A percentile compares a stretch with the other conserved stretches of the same genome.
phyloP scores from a whole-genome alignment of 1,140 invertebrate genomes.

The Scaptodrosophila lebanonensis region DNA sequence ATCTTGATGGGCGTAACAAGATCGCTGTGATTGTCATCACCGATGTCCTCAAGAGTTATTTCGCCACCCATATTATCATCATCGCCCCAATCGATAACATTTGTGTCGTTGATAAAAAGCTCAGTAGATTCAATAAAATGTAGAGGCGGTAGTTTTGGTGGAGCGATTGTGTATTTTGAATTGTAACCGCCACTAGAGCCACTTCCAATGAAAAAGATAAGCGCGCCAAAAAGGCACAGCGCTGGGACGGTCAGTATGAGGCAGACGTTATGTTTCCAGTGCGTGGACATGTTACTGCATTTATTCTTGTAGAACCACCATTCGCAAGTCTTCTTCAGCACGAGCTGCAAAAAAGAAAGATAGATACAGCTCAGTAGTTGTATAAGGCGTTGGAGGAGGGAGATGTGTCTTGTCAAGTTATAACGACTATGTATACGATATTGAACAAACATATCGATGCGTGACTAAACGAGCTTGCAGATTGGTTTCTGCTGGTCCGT shows the following conservation, averaged over 20 bases:
- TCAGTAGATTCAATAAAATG: conserved; percentile 7
- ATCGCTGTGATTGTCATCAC: conserved; percentile 49
- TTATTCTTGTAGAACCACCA: conserved; percentile 63
- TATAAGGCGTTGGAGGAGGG: too few species aligned
- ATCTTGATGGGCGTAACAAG: conserved; percentile 62
- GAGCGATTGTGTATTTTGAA: conserved; percentile 8
- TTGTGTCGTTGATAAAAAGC: conserved; percentile 29
- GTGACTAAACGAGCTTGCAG: too few species aligned
- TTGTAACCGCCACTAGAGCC: too few species aligned
- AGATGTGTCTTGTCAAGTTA: too few species aligned
- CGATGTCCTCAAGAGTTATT: conserved; percentile 34
- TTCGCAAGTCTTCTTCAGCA: conserved; percentile 65
- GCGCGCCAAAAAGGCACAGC: conserved; percentile 21
- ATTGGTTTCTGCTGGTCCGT: too few species aligned
- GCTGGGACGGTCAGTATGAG: conserved; percentile 13
- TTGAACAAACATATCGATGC: too few species aligned
- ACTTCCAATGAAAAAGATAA: conserved; percentile 5
- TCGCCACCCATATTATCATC: conserved; percentile 26
- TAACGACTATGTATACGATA: too few species aligned
- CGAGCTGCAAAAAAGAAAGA: conserved; percentile 49
- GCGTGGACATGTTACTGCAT: conserved; percentile 66
- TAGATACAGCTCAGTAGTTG: not conserved
- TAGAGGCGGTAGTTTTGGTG: not conserved
- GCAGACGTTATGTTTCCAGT: conserved; percentile 50
- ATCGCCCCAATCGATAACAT: conserved; percentile 8